Evolutionary conservation across 2,888 invertebrate species (phyloP).

Genomic region (Ichneumoninae sp.): DNA sequence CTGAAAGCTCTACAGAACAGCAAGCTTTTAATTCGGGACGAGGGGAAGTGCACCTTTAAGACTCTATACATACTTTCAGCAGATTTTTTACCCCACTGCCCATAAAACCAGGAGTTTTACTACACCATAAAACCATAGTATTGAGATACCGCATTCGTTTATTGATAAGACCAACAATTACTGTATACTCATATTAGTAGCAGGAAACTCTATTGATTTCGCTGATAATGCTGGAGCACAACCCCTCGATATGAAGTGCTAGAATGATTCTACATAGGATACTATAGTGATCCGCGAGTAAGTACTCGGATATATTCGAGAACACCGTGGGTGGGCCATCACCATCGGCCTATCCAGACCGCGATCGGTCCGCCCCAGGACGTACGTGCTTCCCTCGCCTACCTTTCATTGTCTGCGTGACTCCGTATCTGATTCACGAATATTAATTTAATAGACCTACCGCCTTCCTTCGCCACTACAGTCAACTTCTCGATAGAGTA

Average conservation of each 20-base stretch:
- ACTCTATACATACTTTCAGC: not conserved
- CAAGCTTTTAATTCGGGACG: too few relatives aligned
- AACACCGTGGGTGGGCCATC: conserved; percentile 70
- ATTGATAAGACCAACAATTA: conserved; percentile 16
- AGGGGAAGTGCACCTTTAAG: not conserved
- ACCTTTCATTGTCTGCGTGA: conserved; percentile 69
- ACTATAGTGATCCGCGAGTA: conserved; percentile 14
- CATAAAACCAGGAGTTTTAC: not conserved
- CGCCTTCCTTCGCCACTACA: conserved; percentile 52
- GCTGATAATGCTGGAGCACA: conserved; percentile 16
- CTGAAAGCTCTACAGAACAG: too few relatives aligned
- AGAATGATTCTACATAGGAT: conserved; percentile 6
- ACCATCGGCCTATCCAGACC: conserved; percentile 65
- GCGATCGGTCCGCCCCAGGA: conserved; percentile 68
- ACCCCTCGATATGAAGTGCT: conserved; percentile 17
- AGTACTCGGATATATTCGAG: conserved; percentile 40
- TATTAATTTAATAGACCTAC: conserved; percentile 71
- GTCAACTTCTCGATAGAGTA: conserved; percentile 33
- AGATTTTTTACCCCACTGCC: not conserved
- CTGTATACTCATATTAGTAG: conserved; percentile 6
- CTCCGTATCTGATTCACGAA: conserved; percentile 70
- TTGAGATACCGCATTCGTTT: not conserved
- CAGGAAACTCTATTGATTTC: conserved; percentile 7
- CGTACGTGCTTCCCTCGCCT: conserved; percentile 61
- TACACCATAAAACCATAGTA: conserved; percentile 3